Conservation (phyloP, 2,113 vertebrate genomes). For the Cyanoramphus novaezelandiae region DNA sequence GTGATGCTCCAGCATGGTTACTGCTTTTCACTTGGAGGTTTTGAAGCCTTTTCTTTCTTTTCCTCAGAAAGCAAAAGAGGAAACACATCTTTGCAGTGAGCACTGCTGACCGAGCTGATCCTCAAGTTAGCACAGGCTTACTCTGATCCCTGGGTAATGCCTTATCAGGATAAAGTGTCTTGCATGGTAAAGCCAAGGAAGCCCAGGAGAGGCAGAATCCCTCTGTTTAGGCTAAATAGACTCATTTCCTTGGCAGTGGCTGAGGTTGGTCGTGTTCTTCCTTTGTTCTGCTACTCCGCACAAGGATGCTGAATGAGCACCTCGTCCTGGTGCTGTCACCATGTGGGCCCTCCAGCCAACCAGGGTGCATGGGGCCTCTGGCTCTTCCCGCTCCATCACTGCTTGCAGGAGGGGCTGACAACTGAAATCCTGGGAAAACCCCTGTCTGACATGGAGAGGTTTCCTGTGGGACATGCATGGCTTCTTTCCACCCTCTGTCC, state of each 20-base stretch:
- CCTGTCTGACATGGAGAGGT: not conserved
- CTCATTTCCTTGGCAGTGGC: not conserved
- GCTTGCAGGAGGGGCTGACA: not conserved
- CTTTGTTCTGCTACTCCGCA: not conserved
- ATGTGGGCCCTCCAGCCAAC: accelerated
- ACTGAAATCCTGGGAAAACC: not conserved
- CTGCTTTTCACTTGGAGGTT: not conserved
- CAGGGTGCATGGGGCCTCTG: accelerated
- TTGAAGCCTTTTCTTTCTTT: not conserved
- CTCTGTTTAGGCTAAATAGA: not conserved
- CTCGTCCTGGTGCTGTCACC: not conserved
- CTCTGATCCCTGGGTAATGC: not conserved
- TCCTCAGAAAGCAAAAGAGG: not conserved
- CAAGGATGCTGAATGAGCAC: not conserved
- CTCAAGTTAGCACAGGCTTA: not conserved
- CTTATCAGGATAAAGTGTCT: not conserved
- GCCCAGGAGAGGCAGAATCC: constrained; percentile 3
- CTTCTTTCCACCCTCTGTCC: not conserved
- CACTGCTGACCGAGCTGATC: not conserved
- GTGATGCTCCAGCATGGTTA: not conserved
- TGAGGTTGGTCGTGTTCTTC: not conserved
- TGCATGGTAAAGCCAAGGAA: not conserved
- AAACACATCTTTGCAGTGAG: not conserved
- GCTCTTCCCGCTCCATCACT: not conserved
- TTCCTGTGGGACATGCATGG: accelerated